Base-by-base conservation (phyloP, 2,888 invertebrate species). In the Protodeltote pygarga region DNA sequence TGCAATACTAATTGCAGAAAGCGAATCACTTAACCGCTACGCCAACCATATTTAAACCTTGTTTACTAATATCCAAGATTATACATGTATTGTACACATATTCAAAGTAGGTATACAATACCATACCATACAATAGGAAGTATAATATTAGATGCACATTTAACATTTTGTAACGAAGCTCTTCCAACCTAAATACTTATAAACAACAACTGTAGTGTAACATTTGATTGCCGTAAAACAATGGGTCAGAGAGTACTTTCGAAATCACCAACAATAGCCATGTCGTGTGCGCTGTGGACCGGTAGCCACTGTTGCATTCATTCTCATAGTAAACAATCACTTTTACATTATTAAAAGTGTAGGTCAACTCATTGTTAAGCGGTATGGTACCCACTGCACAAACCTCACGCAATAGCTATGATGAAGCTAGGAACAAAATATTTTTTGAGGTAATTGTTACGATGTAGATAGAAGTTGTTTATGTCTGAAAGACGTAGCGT, bases 321-420 rank as follows among this genome's bases (percentile, higher is more conserved):
- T 78, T 82, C 81, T 73, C 79, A 78, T 81, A 77, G 79, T 84
- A 86, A 87, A 86, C 87, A 87, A 87, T 86, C 77, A 73, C 77
- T 77, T 79, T 77, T 80, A 75, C 77, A 71, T 74, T 75, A 79
- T 76, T 78, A 75, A 74, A 66, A 77, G 74, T 78, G 65, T 72
- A 75, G 82, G 83, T 83, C 82, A 83, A 74, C 59, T 75, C 73
- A 81, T 82, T 83, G 83, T 82, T 75, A 60, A 63, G 47, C 64
- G 47, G 54, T 67, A 47, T 64, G 50, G 55, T 59, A 53, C 61
- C 37, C 42, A 47, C 49, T 49, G 51, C 54, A 60, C 37, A 27
- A 49, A 60, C 65, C 67, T 66, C 52, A 63, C 65, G 66, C 65
- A 62, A 58, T 29, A 41, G 15, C 52, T 48, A 47, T 58, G 65